Conservation (phyloP, 2,113 vertebrate species). For the Rhizomys pruinosus region DNA sequence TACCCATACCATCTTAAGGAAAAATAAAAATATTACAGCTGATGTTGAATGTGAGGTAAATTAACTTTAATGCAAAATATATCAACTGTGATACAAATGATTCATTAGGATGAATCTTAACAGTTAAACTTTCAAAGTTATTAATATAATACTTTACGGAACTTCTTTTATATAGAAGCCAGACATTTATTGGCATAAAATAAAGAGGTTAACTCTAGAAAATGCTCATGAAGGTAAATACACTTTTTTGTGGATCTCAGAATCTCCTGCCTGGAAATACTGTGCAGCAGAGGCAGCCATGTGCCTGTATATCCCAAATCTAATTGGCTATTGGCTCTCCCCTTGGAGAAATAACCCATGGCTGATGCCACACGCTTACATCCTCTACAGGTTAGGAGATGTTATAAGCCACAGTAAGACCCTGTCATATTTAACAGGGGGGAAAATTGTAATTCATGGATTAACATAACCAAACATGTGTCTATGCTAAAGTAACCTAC, state of each 20-base stretch:
- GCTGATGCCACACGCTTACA: too few species aligned
- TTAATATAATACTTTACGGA: background rate
- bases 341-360: too few species aligned
- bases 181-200: background rate
- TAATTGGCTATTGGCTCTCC: too few species aligned
- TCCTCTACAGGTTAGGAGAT: too few species aligned
- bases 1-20: background rate
- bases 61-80: background rate
- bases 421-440: too few species aligned
- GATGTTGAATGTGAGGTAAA: background rate
- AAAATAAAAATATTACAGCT: background rate
- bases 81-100: background rate
- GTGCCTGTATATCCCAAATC: too few species aligned
- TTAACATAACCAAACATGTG: too few species aligned
- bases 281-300: too few species aligned
- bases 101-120: background rate
- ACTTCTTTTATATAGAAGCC: background rate
- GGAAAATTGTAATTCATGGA: too few species aligned
- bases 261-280: too few species aligned
- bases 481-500: too few species aligned
- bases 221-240: background rate
- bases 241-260: background rate
- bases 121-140: background rate
- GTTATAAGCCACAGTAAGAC: too few species aligned
- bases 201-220: background rate